Evolutionary conservation across 2,888 invertebrate species (phyloP).

Genomic region (Cephus pulcher): DNA sequence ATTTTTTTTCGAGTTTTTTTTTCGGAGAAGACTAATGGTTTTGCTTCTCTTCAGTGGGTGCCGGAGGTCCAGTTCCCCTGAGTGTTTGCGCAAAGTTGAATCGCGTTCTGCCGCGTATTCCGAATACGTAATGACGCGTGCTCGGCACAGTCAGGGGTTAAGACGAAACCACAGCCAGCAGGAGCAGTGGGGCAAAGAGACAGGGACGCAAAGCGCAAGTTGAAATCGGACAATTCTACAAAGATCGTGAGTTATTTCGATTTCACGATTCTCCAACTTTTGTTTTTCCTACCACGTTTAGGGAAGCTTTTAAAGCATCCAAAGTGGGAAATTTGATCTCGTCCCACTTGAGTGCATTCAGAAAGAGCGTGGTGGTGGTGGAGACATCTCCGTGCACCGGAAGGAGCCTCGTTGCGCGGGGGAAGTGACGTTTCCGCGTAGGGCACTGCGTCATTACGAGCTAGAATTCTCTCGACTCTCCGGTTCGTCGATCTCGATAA

Average conservation of each 20-base stretch:
- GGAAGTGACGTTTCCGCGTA: no score
- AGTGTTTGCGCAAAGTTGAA: not conserved
- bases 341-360: not conserved
- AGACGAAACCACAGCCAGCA: not conserved
- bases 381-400: no score
- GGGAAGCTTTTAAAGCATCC: no score
- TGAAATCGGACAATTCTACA: not conserved
- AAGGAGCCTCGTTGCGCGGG: no score
- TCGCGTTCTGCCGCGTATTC: not conserved
- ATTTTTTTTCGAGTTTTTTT: not conserved
- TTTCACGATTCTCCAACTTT: not conserved
- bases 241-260: not conserved
- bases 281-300: no score
- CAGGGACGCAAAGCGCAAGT: not conserved
- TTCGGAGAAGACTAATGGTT: not conserved
- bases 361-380: no score
- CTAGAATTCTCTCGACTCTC: not conserved
- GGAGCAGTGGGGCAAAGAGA: not conserved
- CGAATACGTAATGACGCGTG: not conserved
- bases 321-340: not conserved
- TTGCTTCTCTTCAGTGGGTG: not conserved
- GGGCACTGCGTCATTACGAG: not conserved
- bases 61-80: not conserved
- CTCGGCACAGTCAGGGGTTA: not conserved
- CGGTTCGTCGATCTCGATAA: conserved; percentile 41